Base-by-base conservation (phyloP, 2,888 invertebrate genomes). In the Cephus rjabovi region DNA sequence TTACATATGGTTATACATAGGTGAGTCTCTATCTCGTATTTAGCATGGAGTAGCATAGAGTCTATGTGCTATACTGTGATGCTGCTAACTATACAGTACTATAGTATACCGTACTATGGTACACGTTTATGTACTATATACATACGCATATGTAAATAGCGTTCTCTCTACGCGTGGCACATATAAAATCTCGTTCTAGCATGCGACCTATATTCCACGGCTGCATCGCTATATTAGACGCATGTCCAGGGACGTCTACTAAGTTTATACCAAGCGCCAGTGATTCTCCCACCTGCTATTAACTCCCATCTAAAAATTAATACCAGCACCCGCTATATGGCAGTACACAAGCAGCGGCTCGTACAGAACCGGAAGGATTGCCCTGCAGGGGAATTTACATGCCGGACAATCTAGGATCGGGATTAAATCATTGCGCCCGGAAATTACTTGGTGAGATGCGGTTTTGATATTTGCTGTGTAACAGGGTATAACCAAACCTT, bases 151-250 rank as follows among this genome's bases (percentile, higher is more conserved):
- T 15, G 37, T 73, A 9, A 31, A 30, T 76, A 40, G 34, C 68
- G 34, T 73, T 33, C 23, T 12, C 37, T 56, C 56, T 56, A 56
- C 56, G 56, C 23, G 80, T 82, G 85, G 81, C 81, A 83, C 79
- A 83, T 81, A 83, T 84, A 85, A 84, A 86, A 85, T 81, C 82
- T 80, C 84, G 86, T 80, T 87, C 86, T 87, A 86, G 84, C 83
- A 83, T 84, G 84, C 84, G 87, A 87, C 87, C 87, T 86, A 87
- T 87, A 87, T 87, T 88, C 84, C 83, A 87, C 86, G 86, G 84
- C 84, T 87, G 87, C 86, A 86, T 87, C 84, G 86, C 87, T 85
- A 87, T 87, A 87, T 87, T 87, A 87, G 87, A 87, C 82, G 79
- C 81, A 82, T 85, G 85, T 80, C 86, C 86, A 84, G 83, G 87